Evolutionary conservation across 2,888 invertebrate species (phyloP), one percentile per base, ranked within the genome.

Genomic region (Cheilosia vulpina): DNA sequence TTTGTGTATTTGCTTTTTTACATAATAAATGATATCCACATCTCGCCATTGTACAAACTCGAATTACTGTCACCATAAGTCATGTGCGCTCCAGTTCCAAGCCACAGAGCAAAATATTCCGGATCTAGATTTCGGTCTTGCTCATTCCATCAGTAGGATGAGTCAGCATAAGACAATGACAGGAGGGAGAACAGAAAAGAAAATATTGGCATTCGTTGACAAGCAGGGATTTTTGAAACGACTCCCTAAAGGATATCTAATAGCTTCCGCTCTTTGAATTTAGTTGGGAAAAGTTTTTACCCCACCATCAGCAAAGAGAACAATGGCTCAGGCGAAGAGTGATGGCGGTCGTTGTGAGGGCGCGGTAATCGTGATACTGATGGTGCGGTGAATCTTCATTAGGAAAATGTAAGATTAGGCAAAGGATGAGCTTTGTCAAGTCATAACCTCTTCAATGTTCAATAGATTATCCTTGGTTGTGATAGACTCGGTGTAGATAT

Each of bases 51-150:
- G 69, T 62, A 71, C 47, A 82, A 77, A 77, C 78, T 77, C 72
- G 82, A 77, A 83, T 83, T 78, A 83, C 66, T 83, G 82, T 78
- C 82, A 78, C 66, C 68, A 83, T 83, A 77, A 78, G 71, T 83
- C 82, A 83, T 83, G 72, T 72, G 62, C 82, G 82, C 82, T 66
- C 82, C 82, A 83, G 55, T 83, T 83, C 72, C 71, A 43, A 62
- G 66, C 31, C 55, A 77, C 72, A 55, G 77, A 63, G 53, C 45
- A 15, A 58, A 19, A 19, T 38, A 63, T 69, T 69, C 69, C 45
- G 31, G 47, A 31, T 80, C 41, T 19, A 38, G 27, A 65, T 7
- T 19, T 45, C 6, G 17, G 43, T 31, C 47, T 47, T 41, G 21
- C 19, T n/a, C 38, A 58, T 34, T 19, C 24, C n/a, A 17, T 45